Evolutionary conservation across 2,113 vertebrate species (phyloP).

Genomic region (Syrmaticus mikado): DNA sequence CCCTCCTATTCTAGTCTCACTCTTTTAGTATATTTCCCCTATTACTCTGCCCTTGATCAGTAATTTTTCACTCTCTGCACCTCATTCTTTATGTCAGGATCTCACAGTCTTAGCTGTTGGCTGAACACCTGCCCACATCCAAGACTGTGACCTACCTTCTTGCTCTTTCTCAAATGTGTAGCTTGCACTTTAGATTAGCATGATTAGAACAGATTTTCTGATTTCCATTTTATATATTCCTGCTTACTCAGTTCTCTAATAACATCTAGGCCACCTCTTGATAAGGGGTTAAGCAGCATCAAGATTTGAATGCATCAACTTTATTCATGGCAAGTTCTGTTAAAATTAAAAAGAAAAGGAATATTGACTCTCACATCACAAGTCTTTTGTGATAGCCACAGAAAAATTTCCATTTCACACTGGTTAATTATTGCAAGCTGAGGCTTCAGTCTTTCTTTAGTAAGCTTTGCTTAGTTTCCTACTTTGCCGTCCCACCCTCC

Average conservation of each 20-base stretch:
- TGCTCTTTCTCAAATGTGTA: background rate
- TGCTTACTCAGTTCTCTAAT: conserved; percentile 3
- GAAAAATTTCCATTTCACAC: conserved; percentile 5
- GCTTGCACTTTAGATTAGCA: conserved; percentile 17
- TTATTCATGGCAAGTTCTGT: conserved; percentile 12
- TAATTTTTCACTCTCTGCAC: background rate
- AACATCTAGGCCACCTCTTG: background rate
- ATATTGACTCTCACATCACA: conserved; percentile 18
- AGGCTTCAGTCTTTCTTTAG: conserved; percentile 2
- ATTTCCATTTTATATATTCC: background rate
- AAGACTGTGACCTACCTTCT: conserved; percentile 52
- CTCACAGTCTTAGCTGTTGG: conserved; percentile 25
- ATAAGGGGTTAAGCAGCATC: background rate
- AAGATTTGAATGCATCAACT: background rate
- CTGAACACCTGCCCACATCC: conserved; percentile 49
- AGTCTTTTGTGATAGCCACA: conserved; percentile 17
- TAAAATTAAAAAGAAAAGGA: conserved; percentile 2
- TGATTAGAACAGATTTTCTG: background rate
- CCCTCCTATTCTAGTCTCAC: background rate
- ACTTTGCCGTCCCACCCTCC: background rate
- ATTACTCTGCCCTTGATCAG: background rate
- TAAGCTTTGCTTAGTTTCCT: conserved; percentile 36
- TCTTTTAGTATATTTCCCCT: conserved; percentile 5
- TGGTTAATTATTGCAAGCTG: conserved; percentile 9
- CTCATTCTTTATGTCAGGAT: conserved; percentile 4